phyloP scores from a whole-genome alignment of 2,888 invertebrate species.

The Hypena proboscidalis region DNA sequence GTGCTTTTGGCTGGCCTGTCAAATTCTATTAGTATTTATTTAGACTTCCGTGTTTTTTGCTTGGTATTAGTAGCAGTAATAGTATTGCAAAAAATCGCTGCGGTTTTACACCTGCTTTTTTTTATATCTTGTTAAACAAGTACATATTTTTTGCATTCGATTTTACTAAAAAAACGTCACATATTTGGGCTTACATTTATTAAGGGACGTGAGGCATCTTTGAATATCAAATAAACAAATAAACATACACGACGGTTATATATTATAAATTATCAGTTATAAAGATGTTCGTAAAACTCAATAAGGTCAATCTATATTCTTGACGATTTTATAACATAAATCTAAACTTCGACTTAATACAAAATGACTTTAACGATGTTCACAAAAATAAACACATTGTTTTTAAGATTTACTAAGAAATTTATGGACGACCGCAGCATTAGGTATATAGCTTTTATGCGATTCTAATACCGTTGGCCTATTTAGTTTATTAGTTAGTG shows the following conservation, averaged over 20 bases:
- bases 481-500: conserved; percentile 28
- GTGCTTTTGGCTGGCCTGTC: neutral
- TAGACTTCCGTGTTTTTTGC: conserved; percentile 1
- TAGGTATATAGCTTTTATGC: conserved; percentile 22
- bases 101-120: no score
- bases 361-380: conserved; percentile 33
- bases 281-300: no score
- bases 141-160: no score
- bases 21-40: neutral
- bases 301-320: neutral
- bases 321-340: conserved; percentile 2
- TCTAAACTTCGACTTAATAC: conserved; percentile 26
- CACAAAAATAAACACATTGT: conserved; percentile 51
- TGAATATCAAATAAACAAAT: no score
- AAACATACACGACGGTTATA: no score
- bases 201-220: no score
- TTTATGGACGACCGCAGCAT: conserved; percentile 28
- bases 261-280: no score
- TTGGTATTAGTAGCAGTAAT: neutral
- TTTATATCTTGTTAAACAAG: no score
- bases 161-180: no score
- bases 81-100: no score
- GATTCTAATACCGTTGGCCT: conserved; percentile 37
- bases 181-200: no score
- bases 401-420: conserved; percentile 43